Evolutionary conservation across 2,797 vertebrate species (phyloP).

Genomic region (Ibycter americanus): DNA sequence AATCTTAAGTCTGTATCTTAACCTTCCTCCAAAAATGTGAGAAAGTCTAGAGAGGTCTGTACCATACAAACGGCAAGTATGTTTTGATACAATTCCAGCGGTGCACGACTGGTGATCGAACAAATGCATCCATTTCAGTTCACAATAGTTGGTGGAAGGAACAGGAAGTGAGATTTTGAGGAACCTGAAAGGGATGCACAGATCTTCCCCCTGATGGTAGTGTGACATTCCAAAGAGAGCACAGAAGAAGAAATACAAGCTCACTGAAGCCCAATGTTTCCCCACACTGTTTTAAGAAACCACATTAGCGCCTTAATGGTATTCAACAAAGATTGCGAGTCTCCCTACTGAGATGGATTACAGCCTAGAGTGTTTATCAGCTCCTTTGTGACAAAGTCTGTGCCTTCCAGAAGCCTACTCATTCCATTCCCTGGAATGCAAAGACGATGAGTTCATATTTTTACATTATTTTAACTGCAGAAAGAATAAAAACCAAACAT

Average conservation of each 20-base stretch:
- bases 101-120: background rate
- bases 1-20: background rate
- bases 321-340: background rate
- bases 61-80: background rate
- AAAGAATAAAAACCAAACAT: constrained; percentile 17
- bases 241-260: background rate
- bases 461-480: constrained; percentile 12
- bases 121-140: background rate
- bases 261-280: constrained; percentile 2
- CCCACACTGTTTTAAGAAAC: constrained; percentile 30
- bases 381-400: constrained; percentile 23
- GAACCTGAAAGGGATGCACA: constrained; percentile 41
- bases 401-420: constrained; percentile 54
- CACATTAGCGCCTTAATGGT: background rate
- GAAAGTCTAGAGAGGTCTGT: background rate
- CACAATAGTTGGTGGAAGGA: constrained; percentile 1
- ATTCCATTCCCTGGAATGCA: constrained; percentile 47
- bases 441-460: background rate
- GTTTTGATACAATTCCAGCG: background rate
- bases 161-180: constrained; percentile 10
- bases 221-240: constrained; percentile 17
- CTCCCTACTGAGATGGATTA: background rate
- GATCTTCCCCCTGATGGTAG: background rate
- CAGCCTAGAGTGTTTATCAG: background rate
- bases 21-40: background rate